Conservation (phyloP, 1,140 invertebrate genomes). For the Rhagoletis zephyria region DNA sequence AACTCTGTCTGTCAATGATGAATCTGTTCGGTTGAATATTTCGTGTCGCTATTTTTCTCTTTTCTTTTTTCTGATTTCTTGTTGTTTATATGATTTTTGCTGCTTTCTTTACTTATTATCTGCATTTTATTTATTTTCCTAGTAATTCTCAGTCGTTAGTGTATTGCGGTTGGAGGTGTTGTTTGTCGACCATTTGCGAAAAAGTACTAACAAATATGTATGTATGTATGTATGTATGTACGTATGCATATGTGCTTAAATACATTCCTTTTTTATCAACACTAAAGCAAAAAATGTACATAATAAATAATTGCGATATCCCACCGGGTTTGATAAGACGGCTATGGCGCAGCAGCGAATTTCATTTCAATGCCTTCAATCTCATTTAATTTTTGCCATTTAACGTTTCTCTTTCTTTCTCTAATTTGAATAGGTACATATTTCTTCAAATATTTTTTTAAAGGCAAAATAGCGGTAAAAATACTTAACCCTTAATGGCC, state of each 20-base stretch:
- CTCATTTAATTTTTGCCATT: not conserved
- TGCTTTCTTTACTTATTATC: not conserved
- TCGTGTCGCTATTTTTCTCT: not conserved
- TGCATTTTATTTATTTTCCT: not conserved
- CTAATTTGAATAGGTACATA: too few species aligned
- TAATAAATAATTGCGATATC: constrained; percentile 40
- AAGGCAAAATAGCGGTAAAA: too few species aligned
- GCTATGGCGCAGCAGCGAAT: constrained; percentile 25
- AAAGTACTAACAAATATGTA: constrained; percentile 2
- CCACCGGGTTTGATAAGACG: constrained; percentile 29
- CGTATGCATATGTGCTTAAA: not conserved
- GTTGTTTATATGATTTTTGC: constrained; percentile 8
- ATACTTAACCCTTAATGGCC: too few species aligned
- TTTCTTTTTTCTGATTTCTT: not conserved
- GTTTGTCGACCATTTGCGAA: constrained; percentile 16
- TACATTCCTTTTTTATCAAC: not conserved
- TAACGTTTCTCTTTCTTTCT: too few species aligned
- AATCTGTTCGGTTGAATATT: not conserved
- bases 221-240: not conserved
- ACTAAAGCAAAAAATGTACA: not conserved
- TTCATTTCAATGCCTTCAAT: not conserved
- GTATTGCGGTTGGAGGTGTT: not conserved
- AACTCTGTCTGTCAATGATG: not conserved
- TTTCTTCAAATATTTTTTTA: too few species aligned
- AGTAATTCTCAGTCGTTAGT: not conserved